Percentiles rank a stretch among this genome's conserved stretches.
These are phyloP conservation scores for Drosophila arawakana DNA, from an alignment of 1,140 invertebrate genomes.

Conservation along the genomic window DNA sequence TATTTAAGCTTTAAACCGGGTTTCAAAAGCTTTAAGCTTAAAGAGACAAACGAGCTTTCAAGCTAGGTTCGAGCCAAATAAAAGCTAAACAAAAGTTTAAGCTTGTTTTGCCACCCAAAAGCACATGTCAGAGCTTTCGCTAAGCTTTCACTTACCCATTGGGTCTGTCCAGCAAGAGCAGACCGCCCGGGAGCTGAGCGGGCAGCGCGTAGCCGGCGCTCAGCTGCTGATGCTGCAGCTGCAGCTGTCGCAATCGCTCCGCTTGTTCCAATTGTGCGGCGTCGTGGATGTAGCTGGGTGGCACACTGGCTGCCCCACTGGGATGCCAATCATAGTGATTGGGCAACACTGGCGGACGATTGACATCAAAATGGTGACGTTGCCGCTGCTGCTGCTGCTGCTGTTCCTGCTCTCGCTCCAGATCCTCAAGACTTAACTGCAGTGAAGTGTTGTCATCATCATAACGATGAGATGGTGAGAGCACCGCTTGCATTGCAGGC, in stretches of 20 bases:
- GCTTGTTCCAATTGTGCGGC: slow-evolving; percentile 55
- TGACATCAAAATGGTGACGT: slow-evolving; percentile 43
- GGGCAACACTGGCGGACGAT: slow-evolving; percentile 61
- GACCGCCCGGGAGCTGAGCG: slow-evolving; percentile 32
- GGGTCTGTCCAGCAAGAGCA: slow-evolving; percentile 28
- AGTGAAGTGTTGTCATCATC: slow-evolving; percentile 60
- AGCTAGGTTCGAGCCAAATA: neutral
- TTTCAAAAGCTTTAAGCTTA: neutral
- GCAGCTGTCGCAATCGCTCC: slow-evolving; percentile 43
- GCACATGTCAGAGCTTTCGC: neutral
- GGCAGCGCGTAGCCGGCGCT: slow-evolving; percentile 68
- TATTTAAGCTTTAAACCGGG: neutral
- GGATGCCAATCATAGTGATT: slow-evolving; percentile 69
- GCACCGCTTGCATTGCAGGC: slow-evolving; percentile 12
- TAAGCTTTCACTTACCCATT: slow-evolving; percentile 50
- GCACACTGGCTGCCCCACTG: slow-evolving; percentile 60
- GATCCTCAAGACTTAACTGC: slow-evolving; percentile 62
- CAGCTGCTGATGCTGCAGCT: slow-evolving; percentile 64
- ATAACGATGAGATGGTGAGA: slow-evolving; percentile 42
- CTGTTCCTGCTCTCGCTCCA: slow-evolving; percentile 60
- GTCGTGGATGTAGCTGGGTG: slow-evolving; percentile 63
- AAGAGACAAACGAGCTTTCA: neutral
- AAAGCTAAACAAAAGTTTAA: neutral
- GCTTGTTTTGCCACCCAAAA: neutral
- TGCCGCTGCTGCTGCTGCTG: slow-evolving; percentile 32